A percentile compares a stretch with the other conserved stretches of the same genome.
These are phyloP conservation scores for Donacobius atricapilla DNA, from an alignment of 2,113 vertebrate genomes.

Conservation along the genomic window DNA sequence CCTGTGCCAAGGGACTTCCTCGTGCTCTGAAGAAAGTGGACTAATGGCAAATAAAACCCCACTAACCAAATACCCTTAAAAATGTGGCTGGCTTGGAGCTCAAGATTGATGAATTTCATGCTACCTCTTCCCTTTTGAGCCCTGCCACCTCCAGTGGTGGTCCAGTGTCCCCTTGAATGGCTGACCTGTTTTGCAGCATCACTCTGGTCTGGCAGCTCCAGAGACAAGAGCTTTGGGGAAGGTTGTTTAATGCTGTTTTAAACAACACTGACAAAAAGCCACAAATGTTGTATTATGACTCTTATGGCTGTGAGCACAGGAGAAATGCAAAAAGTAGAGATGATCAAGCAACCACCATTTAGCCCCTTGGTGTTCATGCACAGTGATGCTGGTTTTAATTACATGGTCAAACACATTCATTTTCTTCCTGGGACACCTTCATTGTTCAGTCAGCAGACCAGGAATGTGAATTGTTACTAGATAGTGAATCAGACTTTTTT, in stretches of 20 bases:
- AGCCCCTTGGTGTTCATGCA: not conserved
- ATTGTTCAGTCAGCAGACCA: not conserved
- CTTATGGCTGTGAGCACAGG: not conserved
- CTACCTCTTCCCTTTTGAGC: not conserved
- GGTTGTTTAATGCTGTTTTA: not conserved
- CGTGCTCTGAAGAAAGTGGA: not conserved
- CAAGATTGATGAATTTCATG: not conserved
- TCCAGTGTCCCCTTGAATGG: not conserved
- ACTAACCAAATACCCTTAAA: not conserved
- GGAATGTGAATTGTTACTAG: not conserved
- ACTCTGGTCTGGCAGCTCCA: not conserved
- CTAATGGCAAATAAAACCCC: not conserved
- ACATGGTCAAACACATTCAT: not conserved
- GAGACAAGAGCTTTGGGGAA: not conserved
- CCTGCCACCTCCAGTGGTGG: not conserved
- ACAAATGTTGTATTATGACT: not conserved
- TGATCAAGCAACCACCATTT: not conserved
- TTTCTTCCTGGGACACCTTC: not conserved
- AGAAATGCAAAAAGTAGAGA: not conserved
- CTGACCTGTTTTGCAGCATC: not conserved
- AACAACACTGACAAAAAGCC: not conserved
- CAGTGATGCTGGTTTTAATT: not conserved
- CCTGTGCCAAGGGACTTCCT: not conserved
- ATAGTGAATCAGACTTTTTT: not conserved
- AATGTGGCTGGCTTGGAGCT: not conserved